Percentiles rank a stretch among this genome's conserved stretches.
phyloP scores from a whole-genome alignment of 2,113 vertebrate genomes.

The Hypanus sabinus region DNA sequence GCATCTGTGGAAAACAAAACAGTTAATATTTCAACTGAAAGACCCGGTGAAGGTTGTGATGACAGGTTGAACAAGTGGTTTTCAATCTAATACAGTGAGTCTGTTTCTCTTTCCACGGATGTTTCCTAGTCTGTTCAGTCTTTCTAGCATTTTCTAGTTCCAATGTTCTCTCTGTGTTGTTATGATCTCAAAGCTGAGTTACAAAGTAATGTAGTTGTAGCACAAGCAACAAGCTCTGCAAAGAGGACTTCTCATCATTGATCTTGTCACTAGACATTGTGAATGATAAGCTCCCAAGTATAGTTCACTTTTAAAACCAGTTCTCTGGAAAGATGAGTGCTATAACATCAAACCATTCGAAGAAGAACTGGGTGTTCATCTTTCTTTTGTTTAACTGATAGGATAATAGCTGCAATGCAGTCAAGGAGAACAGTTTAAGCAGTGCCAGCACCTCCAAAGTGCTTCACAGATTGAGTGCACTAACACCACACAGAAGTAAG shows the following conservation, averaged over 20 bases:
- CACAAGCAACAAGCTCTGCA: background rate
- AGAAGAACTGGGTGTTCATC: background rate
- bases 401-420: background rate
- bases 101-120: too few relatives aligned
- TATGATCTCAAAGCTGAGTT: too few relatives aligned
- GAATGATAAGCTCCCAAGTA: background rate
- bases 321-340: background rate
- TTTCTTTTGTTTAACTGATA: constrained; percentile 20
- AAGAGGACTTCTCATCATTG: background rate
- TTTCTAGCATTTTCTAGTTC: too few relatives aligned
- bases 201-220: constrained; percentile 1
- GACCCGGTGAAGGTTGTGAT: too few relatives aligned
- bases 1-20: too few relatives aligned
- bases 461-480: background rate
- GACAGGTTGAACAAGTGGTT: too few relatives aligned
- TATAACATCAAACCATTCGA: background rate
- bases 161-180: background rate
- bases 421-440: background rate
- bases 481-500: background rate
- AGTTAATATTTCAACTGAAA: too few relatives aligned
- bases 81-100: too few relatives aligned
- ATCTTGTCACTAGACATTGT: background rate
- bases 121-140: too few relatives aligned
- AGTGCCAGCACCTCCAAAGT: background rate
- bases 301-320: background rate